phyloP scores from a whole-genome alignment of 30 jellyfish, hydroid and myxozoan genomes.

The Aurelia coerulea region DNA sequence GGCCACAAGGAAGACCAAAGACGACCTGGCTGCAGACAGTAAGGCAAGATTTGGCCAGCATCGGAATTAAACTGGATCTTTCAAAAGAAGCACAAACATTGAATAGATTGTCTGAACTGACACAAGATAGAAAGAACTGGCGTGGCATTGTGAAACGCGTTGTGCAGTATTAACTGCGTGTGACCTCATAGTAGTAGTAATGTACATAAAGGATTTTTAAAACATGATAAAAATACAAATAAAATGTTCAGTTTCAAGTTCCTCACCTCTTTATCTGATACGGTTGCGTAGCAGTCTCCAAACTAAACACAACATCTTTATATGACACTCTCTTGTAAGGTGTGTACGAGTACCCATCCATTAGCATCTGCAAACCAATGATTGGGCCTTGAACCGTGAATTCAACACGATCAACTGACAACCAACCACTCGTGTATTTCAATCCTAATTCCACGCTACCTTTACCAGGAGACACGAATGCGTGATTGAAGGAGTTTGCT shows the following conservation, averaged over 20 bases:
- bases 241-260: not conserved
- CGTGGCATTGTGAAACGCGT: too few species aligned
- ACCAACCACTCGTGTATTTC: constrained; percentile 25
- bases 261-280: constrained; percentile 28
- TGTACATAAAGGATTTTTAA: too few species aligned
- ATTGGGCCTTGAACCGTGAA: constrained; percentile 34
- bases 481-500: not conserved
- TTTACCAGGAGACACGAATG: constrained; percentile 19
- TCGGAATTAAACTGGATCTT: too few species aligned
- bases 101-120: too few species aligned
- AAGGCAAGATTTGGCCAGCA: too few species aligned
- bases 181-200: too few species aligned
- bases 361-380: constrained; percentile 1
- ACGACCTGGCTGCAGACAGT: too few species aligned
- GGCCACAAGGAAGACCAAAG: too few species aligned
- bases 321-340: constrained; percentile 29
- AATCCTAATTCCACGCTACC: constrained; percentile 37
- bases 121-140: too few species aligned
- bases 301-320: constrained; percentile 25
- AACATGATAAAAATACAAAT: not conserved
- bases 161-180: too few species aligned
- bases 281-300: not conserved
- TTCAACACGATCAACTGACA: constrained; percentile 31
- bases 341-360: constrained; percentile 21
- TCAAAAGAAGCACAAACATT: too few species aligned